phyloP scores from a whole-genome alignment of 2,888 invertebrate species.

The Meteorus cinctellus region DNA sequence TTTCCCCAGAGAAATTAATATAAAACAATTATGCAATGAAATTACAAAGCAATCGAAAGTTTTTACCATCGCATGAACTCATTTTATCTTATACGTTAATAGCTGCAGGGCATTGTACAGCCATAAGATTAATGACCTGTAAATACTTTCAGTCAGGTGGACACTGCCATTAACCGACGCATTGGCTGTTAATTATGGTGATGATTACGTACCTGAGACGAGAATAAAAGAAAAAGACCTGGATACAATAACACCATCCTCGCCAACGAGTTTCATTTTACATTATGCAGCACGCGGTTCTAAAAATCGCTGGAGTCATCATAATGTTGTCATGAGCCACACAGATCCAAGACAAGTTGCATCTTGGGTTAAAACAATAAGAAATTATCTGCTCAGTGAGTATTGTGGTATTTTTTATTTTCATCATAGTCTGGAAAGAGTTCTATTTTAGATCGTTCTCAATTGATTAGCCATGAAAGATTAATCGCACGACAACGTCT shows the following conservation, averaged over 20 bases:
- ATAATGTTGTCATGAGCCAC: slow-evolving; percentile 77
- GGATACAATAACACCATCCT: slow-evolving; percentile 54
- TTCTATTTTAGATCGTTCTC: neutral
- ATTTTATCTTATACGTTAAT: neutral
- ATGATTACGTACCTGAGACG: slow-evolving; percentile 69
- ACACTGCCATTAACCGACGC: slow-evolving; percentile 77
- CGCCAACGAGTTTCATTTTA: slow-evolving; percentile 75
- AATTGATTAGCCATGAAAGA: neutral
- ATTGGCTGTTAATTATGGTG: slow-evolving; percentile 75
- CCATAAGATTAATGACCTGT: neutral
- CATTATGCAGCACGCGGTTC: slow-evolving; percentile 77
- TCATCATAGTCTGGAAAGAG: neutral
- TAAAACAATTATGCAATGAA: neutral
- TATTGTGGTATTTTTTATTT: slow-evolving; percentile 39
- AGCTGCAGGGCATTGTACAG: slow-evolving; percentile 31
- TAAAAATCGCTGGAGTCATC: slow-evolving; percentile 78
- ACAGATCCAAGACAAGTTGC: slow-evolving; percentile 78
- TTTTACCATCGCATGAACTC: neutral
- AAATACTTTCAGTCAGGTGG: slow-evolving; percentile 73
- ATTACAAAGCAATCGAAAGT: neutral
- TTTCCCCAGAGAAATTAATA: slow-evolving; percentile 4
- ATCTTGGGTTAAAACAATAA: slow-evolving; percentile 78
- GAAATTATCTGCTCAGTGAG: slow-evolving; percentile 75
- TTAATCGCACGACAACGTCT: neutral
- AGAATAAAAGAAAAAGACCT: slow-evolving; percentile 66